Conservation (phyloP, 2,113 vertebrate species). For the Etia nguti region DNA sequence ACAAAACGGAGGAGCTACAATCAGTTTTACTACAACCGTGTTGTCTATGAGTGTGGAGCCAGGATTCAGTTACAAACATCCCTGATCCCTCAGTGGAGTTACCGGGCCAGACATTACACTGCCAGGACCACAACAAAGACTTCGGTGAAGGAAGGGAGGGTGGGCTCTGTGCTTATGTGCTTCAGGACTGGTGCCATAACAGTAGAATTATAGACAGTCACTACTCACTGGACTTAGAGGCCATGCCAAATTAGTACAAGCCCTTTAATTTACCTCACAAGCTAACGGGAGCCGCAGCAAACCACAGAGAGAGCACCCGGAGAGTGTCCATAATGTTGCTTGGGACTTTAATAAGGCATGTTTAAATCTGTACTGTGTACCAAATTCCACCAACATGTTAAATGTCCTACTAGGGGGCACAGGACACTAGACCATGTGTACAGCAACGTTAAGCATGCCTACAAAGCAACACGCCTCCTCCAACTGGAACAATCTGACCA, state of each 20-base stretch:
- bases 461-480: too few relatives aligned
- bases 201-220: background rate
- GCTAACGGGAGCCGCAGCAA: background rate
- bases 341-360: background rate
- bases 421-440: too few relatives aligned
- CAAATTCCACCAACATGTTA: background rate
- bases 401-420: background rate
- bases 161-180: background rate
- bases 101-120: fast-evolving
- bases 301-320: background rate
- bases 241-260: background rate
- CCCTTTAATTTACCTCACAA: background rate
- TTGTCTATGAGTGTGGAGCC: too few relatives aligned
- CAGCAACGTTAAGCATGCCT: too few relatives aligned
- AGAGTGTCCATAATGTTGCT: background rate
- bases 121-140: background rate
- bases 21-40: too few relatives aligned
- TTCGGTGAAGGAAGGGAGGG: background rate
- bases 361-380: background rate
- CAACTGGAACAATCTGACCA: too few relatives aligned
- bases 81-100: background rate
- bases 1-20: too few relatives aligned
- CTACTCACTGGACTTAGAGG: background rate
- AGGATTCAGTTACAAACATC: background rate
- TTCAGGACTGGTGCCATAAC: background rate